Base-by-base conservation (phyloP, 2,888 invertebrate genomes). In the Monoplex corrugatus region DNA sequence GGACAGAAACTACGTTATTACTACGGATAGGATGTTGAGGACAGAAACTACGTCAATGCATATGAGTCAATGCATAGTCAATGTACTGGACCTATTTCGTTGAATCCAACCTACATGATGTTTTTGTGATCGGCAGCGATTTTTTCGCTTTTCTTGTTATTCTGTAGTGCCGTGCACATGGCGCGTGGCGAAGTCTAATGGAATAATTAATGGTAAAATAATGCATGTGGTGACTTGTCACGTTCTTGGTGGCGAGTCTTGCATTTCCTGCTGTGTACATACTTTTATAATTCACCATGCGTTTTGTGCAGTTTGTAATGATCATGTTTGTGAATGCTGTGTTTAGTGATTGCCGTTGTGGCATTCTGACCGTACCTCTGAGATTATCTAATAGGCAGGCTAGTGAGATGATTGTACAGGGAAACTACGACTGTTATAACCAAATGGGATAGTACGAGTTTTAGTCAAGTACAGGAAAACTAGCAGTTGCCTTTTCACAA, bases 71-170 rank as follows among this genome's bases (percentile, higher is more conserved):
- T n/a, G n/a, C n/a, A n/a, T n/a, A n/a, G n/a, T n/a, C n/a, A n/a
- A n/a, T n/a, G n/a, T n/a, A 63, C 10, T 23, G 68, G 68, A 68
- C n/a, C 16, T 3, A 32, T 8, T 28, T 68, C 28, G n/a, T 68
- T 68, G 68, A 68, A 75, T 75, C 75, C 19, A 38, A 13, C 38
- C 75, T 16, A 75, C 75, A 38, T 10, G n/a, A n/a, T 16, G 35
- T 35, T 10, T 82, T 82, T 82, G 82, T 82, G 82, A 82, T 82
- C 45, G 82, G 82, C 82, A 82, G 82, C 82, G 45, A 82, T 23
- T 23, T 10, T 10, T 13, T 43, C 43, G 80, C 80, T 80, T 80
- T 80, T 80, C 43, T 80, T 43, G 1, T n/a, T 72, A 28, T 43
- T 35, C 38, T 35, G 8, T 75, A n/a, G n/a, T n/a, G n/a, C n/a